phyloP scores from a whole-genome alignment of 1,140 invertebrate species.

The Cryptotermes secundus region DNA sequence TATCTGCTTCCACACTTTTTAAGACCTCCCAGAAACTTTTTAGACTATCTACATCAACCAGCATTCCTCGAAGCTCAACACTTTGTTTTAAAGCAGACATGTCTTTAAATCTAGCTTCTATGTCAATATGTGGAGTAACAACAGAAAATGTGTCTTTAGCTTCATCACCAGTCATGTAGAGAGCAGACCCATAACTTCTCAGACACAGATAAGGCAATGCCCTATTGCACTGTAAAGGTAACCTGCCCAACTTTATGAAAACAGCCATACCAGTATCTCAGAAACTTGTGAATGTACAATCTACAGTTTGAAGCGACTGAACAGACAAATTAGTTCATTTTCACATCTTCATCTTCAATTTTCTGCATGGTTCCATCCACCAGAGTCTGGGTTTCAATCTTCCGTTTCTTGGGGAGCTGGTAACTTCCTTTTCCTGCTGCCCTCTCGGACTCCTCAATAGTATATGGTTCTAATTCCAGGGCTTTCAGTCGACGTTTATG shows the following conservation, averaged over 20 bases:
- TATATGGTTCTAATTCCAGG: conserved; percentile 87
- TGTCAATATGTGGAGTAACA: conserved; percentile 61
- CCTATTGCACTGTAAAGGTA: neutral
- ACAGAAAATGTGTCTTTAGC: conserved; percentile 58
- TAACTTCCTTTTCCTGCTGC: conserved; percentile 86
- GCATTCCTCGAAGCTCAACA: conserved; percentile 48
- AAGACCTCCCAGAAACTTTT: conserved; percentile 55
- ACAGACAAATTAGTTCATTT: conserved; percentile 28
- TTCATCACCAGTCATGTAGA: conserved; percentile 63
- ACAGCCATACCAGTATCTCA: neutral
- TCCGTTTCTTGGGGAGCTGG: conserved; percentile 68
- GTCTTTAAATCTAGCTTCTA: conserved; percentile 53
- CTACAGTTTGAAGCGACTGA: neutral
- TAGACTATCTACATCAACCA: conserved; percentile 51
- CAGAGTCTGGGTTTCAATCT: conserved; percentile 72
- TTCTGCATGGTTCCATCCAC: conserved; percentile 40
- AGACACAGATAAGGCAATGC: neutral
- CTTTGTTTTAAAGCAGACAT: conserved; percentile 51
- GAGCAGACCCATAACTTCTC: conserved; percentile 52
- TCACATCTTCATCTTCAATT: conserved; percentile 30
- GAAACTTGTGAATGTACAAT: neutral
- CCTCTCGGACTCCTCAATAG: conserved; percentile 85
- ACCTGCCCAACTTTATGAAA: neutral
- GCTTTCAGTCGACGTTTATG: conserved; percentile 91
- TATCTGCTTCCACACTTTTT: conserved; percentile 47